Evolutionary conservation across 2,797 vertebrate genomes (phyloP).

Genomic region (Thunnus albacares): DNA sequence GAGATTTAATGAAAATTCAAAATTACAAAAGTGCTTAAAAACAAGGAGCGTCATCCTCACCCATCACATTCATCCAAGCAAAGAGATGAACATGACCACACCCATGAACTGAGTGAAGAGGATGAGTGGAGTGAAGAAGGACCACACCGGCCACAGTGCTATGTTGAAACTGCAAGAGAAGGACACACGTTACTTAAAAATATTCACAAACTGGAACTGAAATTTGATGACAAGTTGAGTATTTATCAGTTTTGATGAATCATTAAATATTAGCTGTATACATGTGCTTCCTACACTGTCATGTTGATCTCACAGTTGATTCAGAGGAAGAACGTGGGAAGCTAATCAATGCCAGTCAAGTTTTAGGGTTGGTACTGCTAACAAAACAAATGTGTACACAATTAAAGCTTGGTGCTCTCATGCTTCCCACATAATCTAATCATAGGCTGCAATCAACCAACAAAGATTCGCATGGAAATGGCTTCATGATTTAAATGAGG

Average conservation of each 20-base stretch:
- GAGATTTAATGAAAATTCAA: not conserved
- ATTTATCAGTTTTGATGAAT: not conserved
- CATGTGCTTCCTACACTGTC: not conserved
- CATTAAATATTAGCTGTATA: not conserved
- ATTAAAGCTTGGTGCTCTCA: not conserved
- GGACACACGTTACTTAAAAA: not conserved
- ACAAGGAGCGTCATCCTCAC: constrained; percentile 65
- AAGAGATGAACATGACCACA: constrained; percentile 94
- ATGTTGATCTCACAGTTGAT: not conserved
- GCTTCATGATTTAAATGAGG: not conserved
- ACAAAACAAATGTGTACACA: not conserved
- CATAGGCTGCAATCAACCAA: not conserved
- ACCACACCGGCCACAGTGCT: constrained; percentile 96
- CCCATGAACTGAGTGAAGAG: constrained; percentile 98
- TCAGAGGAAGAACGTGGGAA: not conserved
- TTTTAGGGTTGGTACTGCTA: not conserved
- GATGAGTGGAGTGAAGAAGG: constrained; percentile 93
- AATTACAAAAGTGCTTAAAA: not conserved
- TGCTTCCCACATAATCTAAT: not conserved
- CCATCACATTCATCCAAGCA: constrained; percentile 89
- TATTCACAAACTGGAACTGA: not conserved
- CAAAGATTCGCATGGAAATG: not conserved
- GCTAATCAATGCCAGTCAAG: not conserved
- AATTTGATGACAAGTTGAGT: not conserved
- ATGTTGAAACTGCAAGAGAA: constrained; percentile 90